Conservation (phyloP, 2,888 invertebrate genomes). For the Apamea anceps region DNA sequence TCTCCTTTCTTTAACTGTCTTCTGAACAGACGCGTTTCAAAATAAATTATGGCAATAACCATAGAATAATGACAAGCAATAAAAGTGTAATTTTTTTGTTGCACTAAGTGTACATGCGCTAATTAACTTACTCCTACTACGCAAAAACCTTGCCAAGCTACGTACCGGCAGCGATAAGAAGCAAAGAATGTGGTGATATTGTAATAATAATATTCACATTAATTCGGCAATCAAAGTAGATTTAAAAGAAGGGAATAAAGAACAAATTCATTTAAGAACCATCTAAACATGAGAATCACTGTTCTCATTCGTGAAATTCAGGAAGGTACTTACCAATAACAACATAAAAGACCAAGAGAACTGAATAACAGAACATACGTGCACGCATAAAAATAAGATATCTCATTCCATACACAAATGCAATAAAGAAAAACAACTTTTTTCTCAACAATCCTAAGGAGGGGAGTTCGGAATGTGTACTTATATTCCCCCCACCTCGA, state of each 20-base stretch:
- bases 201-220: background rate
- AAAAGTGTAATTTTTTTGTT: no score
- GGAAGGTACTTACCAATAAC: slow-evolving; percentile 10
- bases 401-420: slow-evolving; percentile 60
- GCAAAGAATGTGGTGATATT: background rate
- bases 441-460: slow-evolving; percentile 65
- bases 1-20: no score
- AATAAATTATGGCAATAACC: no score
- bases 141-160: no score
- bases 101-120: no score
- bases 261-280: background rate
- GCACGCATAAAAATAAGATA: slow-evolving; percentile 60
- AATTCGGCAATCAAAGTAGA: background rate
- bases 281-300: background rate
- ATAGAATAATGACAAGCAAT: no score
- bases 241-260: no score
- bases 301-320: background rate
- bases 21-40: no score
- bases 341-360: slow-evolving; percentile 31
- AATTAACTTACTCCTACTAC: no score
- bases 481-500: slow-evolving; percentile 65
- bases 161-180: background rate
- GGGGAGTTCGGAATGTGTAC: slow-evolving; percentile 65
- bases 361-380: slow-evolving; percentile 48
- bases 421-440: slow-evolving; percentile 65